phyloP scores from a whole-genome alignment of 2,888 invertebrate species.

The Incurvaria masculella region DNA sequence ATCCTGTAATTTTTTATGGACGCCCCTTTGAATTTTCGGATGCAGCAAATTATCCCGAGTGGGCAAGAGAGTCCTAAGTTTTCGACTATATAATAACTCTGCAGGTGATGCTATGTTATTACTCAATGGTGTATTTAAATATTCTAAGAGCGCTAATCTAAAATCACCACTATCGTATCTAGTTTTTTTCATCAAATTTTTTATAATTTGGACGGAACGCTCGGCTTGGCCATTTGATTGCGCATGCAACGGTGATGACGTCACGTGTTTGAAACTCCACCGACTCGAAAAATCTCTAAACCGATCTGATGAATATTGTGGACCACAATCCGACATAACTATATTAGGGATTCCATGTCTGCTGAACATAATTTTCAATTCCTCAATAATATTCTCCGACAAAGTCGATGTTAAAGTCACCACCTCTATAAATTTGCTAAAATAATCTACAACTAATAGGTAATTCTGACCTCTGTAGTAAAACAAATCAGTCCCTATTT shows the following conservation, averaged over 20 bases:
- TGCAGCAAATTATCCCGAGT: not conserved
- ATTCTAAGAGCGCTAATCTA: constrained; percentile 6
- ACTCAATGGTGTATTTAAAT: constrained; percentile 7
- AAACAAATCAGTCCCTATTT: not conserved
- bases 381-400: constrained; percentile 8
- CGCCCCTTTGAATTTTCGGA: not conserved
- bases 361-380: constrained; percentile 14
- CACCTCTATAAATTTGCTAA: constrained; percentile 13
- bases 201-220: constrained; percentile 12
- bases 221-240: constrained; percentile 15
- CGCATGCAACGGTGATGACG: constrained; percentile 14
- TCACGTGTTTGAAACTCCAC: constrained; percentile 13
- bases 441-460: constrained; percentile 12
- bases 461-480: not conserved
- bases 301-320: constrained; percentile 9
- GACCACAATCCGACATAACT: constrained; percentile 14
- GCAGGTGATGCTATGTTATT: constrained; percentile 5
- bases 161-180: constrained; percentile 1
- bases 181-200: constrained; percentile 15
- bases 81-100: constrained; percentile 4
- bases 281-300: constrained; percentile 11
- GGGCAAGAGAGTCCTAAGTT: constrained; percentile 4
- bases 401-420: not conserved
- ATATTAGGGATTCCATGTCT: constrained; percentile 14
- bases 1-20: not conserved